Conservation (phyloP, 2,113 vertebrate species). For the Rhinoptilus africanus region DNA sequence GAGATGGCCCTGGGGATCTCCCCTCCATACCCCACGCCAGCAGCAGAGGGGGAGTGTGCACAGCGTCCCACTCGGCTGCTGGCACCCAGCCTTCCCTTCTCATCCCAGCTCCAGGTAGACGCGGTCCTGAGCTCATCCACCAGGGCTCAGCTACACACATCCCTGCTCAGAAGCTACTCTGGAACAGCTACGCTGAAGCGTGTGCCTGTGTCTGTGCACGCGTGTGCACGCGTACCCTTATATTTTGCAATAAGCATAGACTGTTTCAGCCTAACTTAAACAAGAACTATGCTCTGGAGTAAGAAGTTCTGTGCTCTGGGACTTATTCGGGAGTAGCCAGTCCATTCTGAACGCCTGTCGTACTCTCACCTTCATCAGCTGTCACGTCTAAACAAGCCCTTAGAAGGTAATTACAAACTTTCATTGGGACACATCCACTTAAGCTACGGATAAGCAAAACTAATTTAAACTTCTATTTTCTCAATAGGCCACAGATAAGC, state of each 20-base stretch:
- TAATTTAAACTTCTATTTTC: not conserved
- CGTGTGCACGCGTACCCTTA: not conserved
- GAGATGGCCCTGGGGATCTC: not conserved
- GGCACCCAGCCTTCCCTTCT: not conserved
- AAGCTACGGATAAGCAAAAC: not conserved
- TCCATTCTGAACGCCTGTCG: not conserved
- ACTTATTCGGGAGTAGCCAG: not conserved
- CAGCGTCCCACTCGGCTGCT: rapidly evolving
- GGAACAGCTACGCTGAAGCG: not conserved
- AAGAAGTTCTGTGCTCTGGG: not conserved
- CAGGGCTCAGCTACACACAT: not conserved
- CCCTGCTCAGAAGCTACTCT: not conserved
- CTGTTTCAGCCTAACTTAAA: not conserved
- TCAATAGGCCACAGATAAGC: not conserved
- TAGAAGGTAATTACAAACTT: not conserved
- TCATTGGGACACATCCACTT: not conserved
- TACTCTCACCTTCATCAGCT: not conserved
- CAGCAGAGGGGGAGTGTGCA: not conserved
- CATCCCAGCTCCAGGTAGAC: not conserved
- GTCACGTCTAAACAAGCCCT: not conserved
- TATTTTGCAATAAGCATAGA: not conserved
- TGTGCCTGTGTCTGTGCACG: not conserved
- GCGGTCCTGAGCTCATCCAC: not conserved
- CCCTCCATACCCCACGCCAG: rapidly evolving
- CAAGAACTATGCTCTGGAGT: not conserved